Conservation (phyloP, 2,113 vertebrate species). For the Pseudopodoces humilis region DNA sequence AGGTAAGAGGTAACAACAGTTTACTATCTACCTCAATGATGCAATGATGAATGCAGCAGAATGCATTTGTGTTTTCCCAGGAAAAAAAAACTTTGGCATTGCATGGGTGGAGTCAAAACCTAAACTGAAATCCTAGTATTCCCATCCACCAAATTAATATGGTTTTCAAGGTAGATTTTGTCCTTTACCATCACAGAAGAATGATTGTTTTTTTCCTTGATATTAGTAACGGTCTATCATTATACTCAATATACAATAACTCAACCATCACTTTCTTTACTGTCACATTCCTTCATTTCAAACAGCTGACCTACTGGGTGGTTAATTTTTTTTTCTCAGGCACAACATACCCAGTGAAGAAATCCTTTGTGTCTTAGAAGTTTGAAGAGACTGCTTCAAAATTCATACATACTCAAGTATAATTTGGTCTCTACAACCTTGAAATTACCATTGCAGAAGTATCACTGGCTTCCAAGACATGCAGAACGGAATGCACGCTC, state of each 20-base stretch:
- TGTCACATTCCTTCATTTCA: background rate
- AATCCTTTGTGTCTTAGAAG: background rate
- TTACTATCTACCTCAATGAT: background rate
- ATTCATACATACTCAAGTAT: background rate
- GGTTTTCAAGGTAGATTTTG: background rate
- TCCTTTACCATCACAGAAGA: background rate
- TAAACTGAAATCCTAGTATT: background rate
- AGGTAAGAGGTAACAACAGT: background rate
- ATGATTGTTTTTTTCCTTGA: background rate
- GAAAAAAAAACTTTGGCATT: background rate
- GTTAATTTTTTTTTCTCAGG: background rate
- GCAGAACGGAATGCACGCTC: background rate
- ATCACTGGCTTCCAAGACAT: background rate
- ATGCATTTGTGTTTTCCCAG: background rate
- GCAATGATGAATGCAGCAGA: background rate
- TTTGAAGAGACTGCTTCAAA: background rate
- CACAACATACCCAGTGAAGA: background rate
- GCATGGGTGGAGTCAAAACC: background rate
- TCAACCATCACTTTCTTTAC: background rate
- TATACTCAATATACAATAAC: background rate
- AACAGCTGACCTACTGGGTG: background rate
- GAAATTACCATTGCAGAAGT: background rate
- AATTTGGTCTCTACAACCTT: background rate
- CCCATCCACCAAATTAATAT: background rate
- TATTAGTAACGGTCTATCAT: background rate